Base-by-base conservation (phyloP, 2,888 invertebrate species). In the Pinctada fucata region DNA sequence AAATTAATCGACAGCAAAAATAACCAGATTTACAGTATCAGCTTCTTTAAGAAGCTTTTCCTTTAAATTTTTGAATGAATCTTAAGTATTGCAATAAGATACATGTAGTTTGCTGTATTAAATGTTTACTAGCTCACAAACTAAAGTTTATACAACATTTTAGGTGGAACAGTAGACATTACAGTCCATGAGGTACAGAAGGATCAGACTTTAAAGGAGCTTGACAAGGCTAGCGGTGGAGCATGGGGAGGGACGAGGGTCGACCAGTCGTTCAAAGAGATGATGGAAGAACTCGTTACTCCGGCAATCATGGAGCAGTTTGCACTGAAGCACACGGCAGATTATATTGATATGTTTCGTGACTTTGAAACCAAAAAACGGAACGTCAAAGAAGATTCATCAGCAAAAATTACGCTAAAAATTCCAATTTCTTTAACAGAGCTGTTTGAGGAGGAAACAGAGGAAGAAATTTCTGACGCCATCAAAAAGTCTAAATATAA, bases 281-380 rank as follows among this genome's bases (percentile, higher is more conserved):
- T 82, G 72, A 73, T 82, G 10, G 73, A 73, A 10, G 69, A 75
- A 3, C 68, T 82, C 16, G 69, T 82, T 16, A 70, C 75, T 3
- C 65, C 51, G 49, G 63, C 51, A 3, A 52, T 76, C 51, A 51
- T 82, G 45, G 71, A 79, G n/a, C 63, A 75, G 45, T 82, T 85
- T 66, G 73, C 66, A 10, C 31, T 74, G 31, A 74, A 76, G 3
- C 68, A 65, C 66, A 82, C 76, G 47, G 80, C 82, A 47, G 86
- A 86, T 76, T 81, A 75, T 50, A 81, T 86, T 1, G 83, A 83
- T 31, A 70, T 86, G 51, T 81, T 80, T 6, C 65, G 83, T 71
- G 84, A 85, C 58, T 86, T 86, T 82, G 86, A 86, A 72, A 83
- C 82, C 0, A 84, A 85, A 76, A 86, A 86, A 73, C 77, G 86